Base-by-base conservation (phyloP, 2,113 vertebrate genomes). In the Pitta sordida region DNA sequence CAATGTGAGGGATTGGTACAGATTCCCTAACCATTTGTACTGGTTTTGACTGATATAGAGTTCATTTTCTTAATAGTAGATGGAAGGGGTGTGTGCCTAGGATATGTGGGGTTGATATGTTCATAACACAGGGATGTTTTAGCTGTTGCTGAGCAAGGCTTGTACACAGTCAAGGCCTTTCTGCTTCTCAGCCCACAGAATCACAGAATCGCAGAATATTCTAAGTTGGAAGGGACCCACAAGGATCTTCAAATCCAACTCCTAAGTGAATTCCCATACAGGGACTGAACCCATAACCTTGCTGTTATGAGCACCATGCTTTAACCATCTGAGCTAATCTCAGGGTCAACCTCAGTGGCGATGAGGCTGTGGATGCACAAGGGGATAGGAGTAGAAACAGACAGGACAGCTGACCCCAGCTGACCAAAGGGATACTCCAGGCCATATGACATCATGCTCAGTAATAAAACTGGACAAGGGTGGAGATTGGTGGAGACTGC, bases 271-370 rank as follows among this genome's bases (percentile, higher is more conserved):
- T n/a, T n/a, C n/a, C n/a, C n/a, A n/a, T n/a, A n/a, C n/a, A n/a
- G n/a, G n/a, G n/a, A n/a, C n/a, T n/a, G n/a, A n/a, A n/a, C n/a
- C n/a, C n/a, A n/a, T n/a, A n/a, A n/a, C n/a, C n/a, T n/a, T n/a
- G n/a, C n/a, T n/a, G n/a, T n/a, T n/a, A n/a, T n/a, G n/a, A n/a
- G n/a, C n/a, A n/a, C n/a, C n/a, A n/a, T n/a, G n/a, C n/a, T n/a
- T n/a, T n/a, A n/a, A n/a, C n/a, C n/a, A n/a, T n/a, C n/a, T n/a
- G n/a, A n/a, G n/a, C n/a, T n/a, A n/a, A n/a, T n/a, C n/a, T n/a
- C n/a, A n/a, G n/a, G n/a, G n/a, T n/a, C n/a, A n/a, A n/a, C 24
- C 8, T 36, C 6, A 13, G 3, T n/a, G 51, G 44, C 2, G 0
- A 86, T 36, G 0, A 67, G 41, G 36, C 36, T 59, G 12, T 26